Conservation (phyloP, 2,113 vertebrate species). For the Sylvia atricapilla region DNA sequence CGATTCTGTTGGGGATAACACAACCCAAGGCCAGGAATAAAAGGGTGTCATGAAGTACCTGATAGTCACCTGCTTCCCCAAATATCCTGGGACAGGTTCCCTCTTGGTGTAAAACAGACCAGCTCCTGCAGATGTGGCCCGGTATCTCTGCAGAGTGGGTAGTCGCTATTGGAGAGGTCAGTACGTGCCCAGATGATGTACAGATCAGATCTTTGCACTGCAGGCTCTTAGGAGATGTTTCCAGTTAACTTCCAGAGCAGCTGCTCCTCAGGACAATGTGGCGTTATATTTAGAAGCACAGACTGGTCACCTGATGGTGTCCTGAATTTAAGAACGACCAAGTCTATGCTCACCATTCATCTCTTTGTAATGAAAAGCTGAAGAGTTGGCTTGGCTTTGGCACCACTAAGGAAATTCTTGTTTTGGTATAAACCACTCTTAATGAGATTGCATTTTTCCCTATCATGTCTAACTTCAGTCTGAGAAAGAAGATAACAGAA, state of each 20-base stretch:
- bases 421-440: not conserved
- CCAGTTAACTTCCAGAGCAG: slow-evolving; percentile 49
- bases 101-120: not conserved
- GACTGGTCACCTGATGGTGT: slow-evolving; percentile 40
- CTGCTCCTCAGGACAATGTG: slow-evolving; percentile 38
- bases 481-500: not conserved
- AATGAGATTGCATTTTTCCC: not conserved
- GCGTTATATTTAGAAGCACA: slow-evolving; percentile 53
- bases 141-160: accelerated
- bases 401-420: not conserved
- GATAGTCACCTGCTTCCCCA: not conserved
- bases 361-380: not conserved
- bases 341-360: not conserved
- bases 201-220: not conserved
- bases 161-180: not conserved
- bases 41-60: not conserved
- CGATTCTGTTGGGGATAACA: not conserved
- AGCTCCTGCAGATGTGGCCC: not conserved
- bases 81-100: not conserved
- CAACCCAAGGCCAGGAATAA: slow-evolving; percentile 16
- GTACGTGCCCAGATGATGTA: too few relatives aligned
- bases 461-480: not conserved
- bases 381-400: not conserved
- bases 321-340: slow-evolving; percentile 17
- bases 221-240: not conserved